Evolutionary conservation across 1,140 invertebrate genomes (phyloP), one percentile per base, ranked within the genome.

Genomic region (Lutraria rhynchaena): DNA sequence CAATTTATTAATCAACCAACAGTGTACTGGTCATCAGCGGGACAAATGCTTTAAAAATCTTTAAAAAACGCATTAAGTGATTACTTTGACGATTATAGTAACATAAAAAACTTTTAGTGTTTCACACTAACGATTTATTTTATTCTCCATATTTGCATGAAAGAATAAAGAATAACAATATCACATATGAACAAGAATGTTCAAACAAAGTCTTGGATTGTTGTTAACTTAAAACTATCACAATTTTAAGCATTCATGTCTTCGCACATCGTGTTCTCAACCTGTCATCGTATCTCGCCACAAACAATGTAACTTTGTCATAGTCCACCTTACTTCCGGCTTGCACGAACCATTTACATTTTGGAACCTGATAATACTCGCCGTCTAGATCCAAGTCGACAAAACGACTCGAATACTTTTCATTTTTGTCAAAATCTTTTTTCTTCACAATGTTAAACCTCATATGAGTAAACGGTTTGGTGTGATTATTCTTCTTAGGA

Each of bases 311-410:
- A n/a, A 65, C 61, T 69, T 67, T 69, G 13, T 67, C 60, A 44
- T 67, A 78, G 13, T 78, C 75, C 1, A 67, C 61, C 27, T 53
- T 49, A 44, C 22, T 65, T 11, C 61, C 63, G 3, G 75, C 44
- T 15, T 78, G 35, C 29, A 78, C 53, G n/a, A 35, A 65, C 75
- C 75, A 78, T 19, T 69, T 78, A 27, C 75, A 46, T 51, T 60
- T 22, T 24, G 75, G 75, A 17, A 78, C n/a, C 35, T 65, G 75
- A 44, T 55, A 69, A 29, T 41, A 57, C 11, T 31, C 35, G 5
- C 29, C 65, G 3, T 78, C 49, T 2, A 11, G 22, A 69, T 33
- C 13, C 0, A 49, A 15, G 22, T 69, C 60, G 3, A 78, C 63
- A 51, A 78, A 78, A 9, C 75, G 63, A 31, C 53, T 46, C 31